These are phyloP conservation scores for Strix occidentalis DNA, from an alignment of 2,797 vertebrate species.

Conservation along the genomic window DNA sequence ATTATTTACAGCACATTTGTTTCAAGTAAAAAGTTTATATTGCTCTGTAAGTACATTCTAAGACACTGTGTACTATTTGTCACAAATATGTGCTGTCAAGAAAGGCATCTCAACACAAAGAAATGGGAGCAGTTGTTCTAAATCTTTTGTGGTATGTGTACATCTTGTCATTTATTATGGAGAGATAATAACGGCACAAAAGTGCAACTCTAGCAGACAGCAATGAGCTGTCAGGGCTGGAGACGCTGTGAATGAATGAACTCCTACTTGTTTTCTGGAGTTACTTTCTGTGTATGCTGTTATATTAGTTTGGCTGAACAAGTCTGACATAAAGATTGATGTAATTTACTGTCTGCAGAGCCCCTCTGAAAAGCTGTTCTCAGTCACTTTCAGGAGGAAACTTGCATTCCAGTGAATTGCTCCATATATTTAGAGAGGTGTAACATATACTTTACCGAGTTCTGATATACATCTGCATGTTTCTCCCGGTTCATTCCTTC, in stretches of 20 bases:
- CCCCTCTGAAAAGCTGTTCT: not conserved
- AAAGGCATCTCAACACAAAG: not conserved
- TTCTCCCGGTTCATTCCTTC: not conserved
- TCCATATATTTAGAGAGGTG: not conserved
- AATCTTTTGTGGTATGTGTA: not conserved
- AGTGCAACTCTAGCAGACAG: not conserved
- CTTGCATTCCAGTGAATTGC: not conserved
- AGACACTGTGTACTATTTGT: not conserved
- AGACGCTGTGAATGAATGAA: not conserved
- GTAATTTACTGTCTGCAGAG: not conserved
- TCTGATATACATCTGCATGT: not conserved
- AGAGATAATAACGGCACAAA: not conserved
- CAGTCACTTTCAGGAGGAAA: not conserved
- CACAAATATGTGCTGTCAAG: not conserved
- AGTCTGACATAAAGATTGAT: not conserved
- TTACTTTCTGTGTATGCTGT: not conserved
- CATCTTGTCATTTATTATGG: not conserved
- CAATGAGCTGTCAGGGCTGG: not conserved
- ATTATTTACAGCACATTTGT: not conserved
- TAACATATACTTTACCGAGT: accelerated
- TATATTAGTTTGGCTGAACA: not conserved
- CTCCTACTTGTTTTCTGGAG: not conserved
- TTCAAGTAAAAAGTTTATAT: not conserved
- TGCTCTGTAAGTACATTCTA: not conserved
- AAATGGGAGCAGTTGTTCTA: not conserved